These are phyloP conservation scores for Calameuta idolon DNA, from an alignment of 2,888 invertebrate species.

Conservation along the genomic window DNA sequence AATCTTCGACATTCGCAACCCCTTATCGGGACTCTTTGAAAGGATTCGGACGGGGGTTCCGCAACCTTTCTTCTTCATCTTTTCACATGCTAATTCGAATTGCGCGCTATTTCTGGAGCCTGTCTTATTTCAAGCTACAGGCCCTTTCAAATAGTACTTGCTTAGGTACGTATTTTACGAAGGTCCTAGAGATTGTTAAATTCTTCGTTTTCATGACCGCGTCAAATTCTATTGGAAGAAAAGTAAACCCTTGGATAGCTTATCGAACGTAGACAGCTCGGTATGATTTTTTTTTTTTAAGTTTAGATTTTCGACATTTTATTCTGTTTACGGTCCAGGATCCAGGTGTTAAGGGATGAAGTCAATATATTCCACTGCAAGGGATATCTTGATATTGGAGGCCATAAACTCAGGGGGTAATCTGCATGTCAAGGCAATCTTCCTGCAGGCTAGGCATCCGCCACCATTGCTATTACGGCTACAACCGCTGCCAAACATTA, in stretches of 20 bases:
- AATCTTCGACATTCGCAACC: neutral
- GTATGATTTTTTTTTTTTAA: neutral
- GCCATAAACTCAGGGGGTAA: constrained; percentile 22
- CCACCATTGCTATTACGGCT: neutral
- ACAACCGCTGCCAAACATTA: neutral
- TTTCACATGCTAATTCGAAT: neutral
- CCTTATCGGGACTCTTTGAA: neutral
- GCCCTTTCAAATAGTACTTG: neutral
- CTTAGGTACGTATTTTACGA: neutral
- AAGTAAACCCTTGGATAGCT: neutral
- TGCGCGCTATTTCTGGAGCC: neutral
- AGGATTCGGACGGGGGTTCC: neutral
- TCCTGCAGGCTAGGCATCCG: neutral
- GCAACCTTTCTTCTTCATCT: neutral
- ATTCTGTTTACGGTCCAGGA: neutral
- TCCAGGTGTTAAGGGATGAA: neutral
- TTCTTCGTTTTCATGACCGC: neutral
- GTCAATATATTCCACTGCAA: neutral
- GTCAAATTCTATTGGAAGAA: neutral
- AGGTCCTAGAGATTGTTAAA: neutral
- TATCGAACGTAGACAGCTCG: neutral
- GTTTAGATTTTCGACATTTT: neutral
- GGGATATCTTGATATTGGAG: constrained; percentile 17
- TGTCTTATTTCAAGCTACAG: neutral
- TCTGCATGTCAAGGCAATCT: constrained; percentile 22